These are phyloP conservation scores for Oryzias celebensis DNA, from an alignment of 2,113 vertebrate genomes.

Conservation along the genomic window DNA sequence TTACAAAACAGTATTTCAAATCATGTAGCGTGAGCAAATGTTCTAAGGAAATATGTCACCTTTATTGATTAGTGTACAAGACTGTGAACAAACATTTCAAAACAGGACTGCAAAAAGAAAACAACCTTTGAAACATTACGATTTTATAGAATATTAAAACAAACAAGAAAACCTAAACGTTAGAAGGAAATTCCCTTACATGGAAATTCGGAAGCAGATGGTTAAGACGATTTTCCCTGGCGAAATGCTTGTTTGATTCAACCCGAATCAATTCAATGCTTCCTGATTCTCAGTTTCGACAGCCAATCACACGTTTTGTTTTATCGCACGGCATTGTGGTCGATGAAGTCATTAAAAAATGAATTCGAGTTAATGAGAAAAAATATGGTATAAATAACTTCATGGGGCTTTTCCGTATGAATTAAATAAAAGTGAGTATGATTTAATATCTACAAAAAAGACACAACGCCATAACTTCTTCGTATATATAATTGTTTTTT, in stretches of 20 bases:
- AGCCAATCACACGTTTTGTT: conserved; percentile 55
- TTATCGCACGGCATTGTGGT: conserved; percentile 54
- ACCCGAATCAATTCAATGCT: conserved; percentile 22
- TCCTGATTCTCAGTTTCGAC: conserved; percentile 45
- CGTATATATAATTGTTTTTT: neutral
- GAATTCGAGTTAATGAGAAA: neutral
- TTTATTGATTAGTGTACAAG: neutral
- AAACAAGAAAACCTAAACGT: too few relatives aligned
- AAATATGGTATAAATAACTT: too few relatives aligned
- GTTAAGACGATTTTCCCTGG: conserved; percentile 52
- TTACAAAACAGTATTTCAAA: conserved; percentile 40
- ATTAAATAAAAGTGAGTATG: too few relatives aligned
- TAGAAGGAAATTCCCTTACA: conserved; percentile 9
- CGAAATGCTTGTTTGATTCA: conserved; percentile 48
- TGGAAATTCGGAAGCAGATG: neutral
- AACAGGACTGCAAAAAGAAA: too few relatives aligned
- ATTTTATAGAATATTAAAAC: too few relatives aligned
- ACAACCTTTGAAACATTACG: too few relatives aligned
- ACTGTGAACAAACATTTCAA: too few relatives aligned
- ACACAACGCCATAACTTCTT: too few relatives aligned
- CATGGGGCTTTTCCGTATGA: too few relatives aligned
- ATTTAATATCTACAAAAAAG: too few relatives aligned
- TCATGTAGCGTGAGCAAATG: conserved; percentile 1
- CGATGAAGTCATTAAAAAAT: conserved; percentile 17
- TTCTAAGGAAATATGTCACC: neutral